Evolutionary conservation across 1,140 invertebrate species (phyloP), one percentile per base, ranked within the genome.

Genomic region (Berghia stephanieae): DNA sequence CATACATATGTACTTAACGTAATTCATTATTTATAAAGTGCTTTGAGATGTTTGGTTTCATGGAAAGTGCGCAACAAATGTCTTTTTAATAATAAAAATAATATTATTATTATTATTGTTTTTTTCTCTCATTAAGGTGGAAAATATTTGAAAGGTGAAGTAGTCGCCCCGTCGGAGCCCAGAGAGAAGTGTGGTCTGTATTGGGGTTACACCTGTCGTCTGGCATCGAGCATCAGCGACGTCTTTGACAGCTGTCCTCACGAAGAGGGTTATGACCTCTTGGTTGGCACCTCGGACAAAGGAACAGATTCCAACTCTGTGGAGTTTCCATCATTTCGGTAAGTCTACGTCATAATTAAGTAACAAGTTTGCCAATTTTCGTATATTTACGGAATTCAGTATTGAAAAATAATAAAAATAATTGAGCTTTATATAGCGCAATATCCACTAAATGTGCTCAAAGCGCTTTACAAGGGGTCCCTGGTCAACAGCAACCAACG

Each of bases 201-300:
- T 88, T 99, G 98, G 98, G 98, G 98, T 24, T 99, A 99, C 85
- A 83, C 75, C 34, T 85, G 98, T 0, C 92, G 96, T 84, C 91
- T 98, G 79, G 96, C 96, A 0, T 93, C 93, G 78, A 93, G 92
- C 78, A 86, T 99, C 3, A 93, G 93, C 2, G 92, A 95, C 87
- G 93, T 98, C n/a, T 95, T 99, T 86, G 93, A 93, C 16, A 93
- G 95, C 84, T 94, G 93, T 82, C 94, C 95, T 1, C 96, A 94
- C 87, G 80, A 86, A 91, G 92, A 86, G 93, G 84, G 95, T 82
- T 98, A 94, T 89, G 94, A 93, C 85, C 78, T 93, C 0, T 91
- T 90, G 3, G 91, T 99, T 79, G 98, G 98, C 16, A 99, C 98
- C 34, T 99, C 97, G 3, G 98, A 99, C 83, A 95, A 93, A 91